Conservation (phyloP, 2,113 vertebrate species). For the Chlorodrepanis virens region DNA sequence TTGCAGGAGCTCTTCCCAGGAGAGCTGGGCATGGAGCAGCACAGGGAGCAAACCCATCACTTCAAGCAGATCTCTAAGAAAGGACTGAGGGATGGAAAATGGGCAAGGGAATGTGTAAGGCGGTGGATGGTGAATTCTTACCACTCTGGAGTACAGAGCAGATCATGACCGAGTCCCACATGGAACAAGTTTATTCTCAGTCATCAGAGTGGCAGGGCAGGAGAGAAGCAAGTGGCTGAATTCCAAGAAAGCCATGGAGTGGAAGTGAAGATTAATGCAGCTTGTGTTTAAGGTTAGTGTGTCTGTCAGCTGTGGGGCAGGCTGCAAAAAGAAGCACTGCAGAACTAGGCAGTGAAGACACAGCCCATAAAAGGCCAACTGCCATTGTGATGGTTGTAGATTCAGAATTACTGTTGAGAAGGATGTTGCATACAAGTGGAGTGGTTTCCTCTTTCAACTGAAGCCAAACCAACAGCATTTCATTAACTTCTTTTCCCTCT, state of each 20-base stretch:
- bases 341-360: neutral
- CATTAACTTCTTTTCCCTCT: neutral
- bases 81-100: neutral
- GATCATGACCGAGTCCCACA: neutral
- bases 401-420: slow-evolving; percentile 19
- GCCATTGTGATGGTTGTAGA: neutral
- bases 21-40: neutral
- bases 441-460: slow-evolving; percentile 50
- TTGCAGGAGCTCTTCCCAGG: neutral
- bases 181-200: neutral
- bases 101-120: neutral
- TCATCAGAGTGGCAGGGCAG: neutral
- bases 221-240: neutral
- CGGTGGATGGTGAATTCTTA: neutral
- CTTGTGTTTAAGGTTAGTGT: neutral
- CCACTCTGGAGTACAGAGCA: neutral
- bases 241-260: neutral
- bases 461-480: neutral
- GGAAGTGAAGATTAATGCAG: neutral
- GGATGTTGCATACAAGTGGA: slow-evolving; percentile 33
- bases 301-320: neutral
- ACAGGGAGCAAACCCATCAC: neutral
- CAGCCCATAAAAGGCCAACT: neutral
- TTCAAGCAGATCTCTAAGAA: neutral
- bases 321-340: neutral